Evolutionary conservation across 2,797 vertebrate species (phyloP).

Genomic region (Enteromius afrohamiltoni): DNA sequence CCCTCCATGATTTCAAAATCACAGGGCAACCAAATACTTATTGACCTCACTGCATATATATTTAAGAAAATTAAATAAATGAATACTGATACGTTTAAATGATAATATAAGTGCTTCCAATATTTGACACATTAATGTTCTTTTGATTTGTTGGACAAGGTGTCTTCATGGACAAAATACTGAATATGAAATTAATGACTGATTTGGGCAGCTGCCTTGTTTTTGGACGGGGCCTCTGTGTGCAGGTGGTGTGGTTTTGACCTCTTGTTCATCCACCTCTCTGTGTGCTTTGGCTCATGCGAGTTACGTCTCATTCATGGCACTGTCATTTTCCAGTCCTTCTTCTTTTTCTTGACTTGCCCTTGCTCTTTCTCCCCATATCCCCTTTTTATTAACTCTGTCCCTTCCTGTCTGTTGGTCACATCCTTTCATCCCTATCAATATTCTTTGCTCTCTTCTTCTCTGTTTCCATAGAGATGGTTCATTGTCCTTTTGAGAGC

Average conservation of each 20-base stretch:
- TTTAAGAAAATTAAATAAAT: not conserved
- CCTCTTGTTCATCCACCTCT: conserved; percentile 39
- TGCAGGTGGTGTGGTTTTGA: conserved; percentile 33
- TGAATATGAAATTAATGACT: not conserved
- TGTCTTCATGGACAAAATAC: conserved; percentile 4
- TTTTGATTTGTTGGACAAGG: not conserved
- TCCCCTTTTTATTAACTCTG: conserved; percentile 68
- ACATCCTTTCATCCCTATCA: conserved; percentile 65
- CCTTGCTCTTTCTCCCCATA: conserved; percentile 63
- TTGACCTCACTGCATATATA: not conserved
- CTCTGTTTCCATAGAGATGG: conserved; percentile 68
- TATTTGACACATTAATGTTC: not conserved
- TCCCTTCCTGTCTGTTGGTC: conserved; percentile 62
- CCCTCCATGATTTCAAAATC: no score
- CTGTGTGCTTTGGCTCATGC: conserved; percentile 1
- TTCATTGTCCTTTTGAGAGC: conserved; percentile 69
- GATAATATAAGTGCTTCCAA: not conserved
- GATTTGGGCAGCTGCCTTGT: not conserved
- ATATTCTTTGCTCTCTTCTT: conserved; percentile 70
- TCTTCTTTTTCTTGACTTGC: conserved; percentile 57
- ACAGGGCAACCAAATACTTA: no score
- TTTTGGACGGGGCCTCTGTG: conserved; percentile 2
- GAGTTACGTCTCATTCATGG: conserved; percentile 47
- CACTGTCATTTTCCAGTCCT: conserved; percentile 26
- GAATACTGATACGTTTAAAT: not conserved